Conservation (phyloP, 2,113 vertebrate genomes). For the Procavia capensis region DNA sequence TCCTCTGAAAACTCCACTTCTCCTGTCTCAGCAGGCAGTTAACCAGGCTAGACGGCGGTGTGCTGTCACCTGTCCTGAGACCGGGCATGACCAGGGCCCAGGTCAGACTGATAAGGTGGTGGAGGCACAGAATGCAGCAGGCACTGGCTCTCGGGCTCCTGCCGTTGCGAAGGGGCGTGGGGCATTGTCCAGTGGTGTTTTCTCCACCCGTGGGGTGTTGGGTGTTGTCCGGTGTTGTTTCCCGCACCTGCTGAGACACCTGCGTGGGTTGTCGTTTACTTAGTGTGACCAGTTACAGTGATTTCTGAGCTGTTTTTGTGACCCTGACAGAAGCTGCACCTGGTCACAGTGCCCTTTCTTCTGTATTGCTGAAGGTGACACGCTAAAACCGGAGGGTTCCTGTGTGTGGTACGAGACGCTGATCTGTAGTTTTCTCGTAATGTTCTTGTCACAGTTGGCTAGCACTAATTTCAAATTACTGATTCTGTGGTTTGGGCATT, state of each 20-base stretch:
- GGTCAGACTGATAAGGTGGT: too few relatives aligned
- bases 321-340: too few relatives aligned
- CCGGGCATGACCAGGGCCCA: neutral
- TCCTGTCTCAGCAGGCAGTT: neutral
- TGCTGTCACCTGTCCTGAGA: rapidly evolving
- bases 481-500: neutral
- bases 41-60: neutral
- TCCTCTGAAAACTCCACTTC: too few relatives aligned
- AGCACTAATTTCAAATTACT: neutral
- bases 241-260: neutral
- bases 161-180: rapidly evolving
- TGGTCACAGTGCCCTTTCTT: too few relatives aligned
- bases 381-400: too few relatives aligned
- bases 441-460: neutral
- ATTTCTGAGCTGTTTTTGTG: neutral
- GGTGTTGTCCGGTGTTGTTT: neutral
- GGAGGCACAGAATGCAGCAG: neutral
- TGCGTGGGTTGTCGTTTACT: neutral
- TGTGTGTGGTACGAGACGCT: too few relatives aligned
- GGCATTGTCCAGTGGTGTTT: neutral
- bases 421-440: too few relatives aligned
- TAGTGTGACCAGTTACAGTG: neutral
- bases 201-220: neutral
- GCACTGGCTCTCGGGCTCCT: neutral
- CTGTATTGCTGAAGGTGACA: too few relatives aligned